Percentiles rank a stretch among this genome's conserved stretches.
Evolutionary conservation across 2,797 vertebrate species (phyloP).

Genomic region (Falco naumanni): DNA sequence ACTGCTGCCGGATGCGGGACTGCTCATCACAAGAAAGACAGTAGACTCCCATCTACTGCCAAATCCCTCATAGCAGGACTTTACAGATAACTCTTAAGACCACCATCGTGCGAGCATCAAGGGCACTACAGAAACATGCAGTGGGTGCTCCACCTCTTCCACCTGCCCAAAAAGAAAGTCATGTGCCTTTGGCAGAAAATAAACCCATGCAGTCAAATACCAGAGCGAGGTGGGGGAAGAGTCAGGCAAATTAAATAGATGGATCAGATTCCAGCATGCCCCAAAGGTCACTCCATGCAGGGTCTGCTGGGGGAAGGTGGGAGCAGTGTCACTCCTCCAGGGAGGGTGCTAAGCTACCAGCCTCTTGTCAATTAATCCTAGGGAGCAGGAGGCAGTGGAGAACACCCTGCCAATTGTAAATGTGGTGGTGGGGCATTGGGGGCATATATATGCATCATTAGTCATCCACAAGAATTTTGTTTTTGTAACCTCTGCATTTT

Average conservation of each 20-base stretch:
- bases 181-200: background rate
- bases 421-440: constrained; percentile 57
- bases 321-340: background rate
- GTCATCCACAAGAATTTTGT: constrained; percentile 72
- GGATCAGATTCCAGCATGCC: background rate
- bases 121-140: background rate
- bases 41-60: background rate
- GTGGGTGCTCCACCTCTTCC: background rate
- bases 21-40: background rate
- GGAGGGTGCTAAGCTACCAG: constrained; percentile 51
- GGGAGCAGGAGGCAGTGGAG: constrained; percentile 1
- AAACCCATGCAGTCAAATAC: constrained; percentile 22
- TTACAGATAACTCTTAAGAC: background rate
- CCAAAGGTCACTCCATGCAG: background rate
- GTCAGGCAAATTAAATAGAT: constrained; percentile 11
- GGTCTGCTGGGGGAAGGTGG: background rate
- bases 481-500: constrained; percentile 80
- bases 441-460: constrained; percentile 67
- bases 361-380: constrained; percentile 19
- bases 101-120: fast-evolving
- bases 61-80: background rate
- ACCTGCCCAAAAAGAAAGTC: background rate
- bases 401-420: constrained; percentile 39
- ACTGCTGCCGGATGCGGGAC: background rate
- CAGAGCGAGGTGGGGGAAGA: background rate